phyloP scores from a whole-genome alignment of 1,140 invertebrate genomes.

The Arion vulgaris region DNA sequence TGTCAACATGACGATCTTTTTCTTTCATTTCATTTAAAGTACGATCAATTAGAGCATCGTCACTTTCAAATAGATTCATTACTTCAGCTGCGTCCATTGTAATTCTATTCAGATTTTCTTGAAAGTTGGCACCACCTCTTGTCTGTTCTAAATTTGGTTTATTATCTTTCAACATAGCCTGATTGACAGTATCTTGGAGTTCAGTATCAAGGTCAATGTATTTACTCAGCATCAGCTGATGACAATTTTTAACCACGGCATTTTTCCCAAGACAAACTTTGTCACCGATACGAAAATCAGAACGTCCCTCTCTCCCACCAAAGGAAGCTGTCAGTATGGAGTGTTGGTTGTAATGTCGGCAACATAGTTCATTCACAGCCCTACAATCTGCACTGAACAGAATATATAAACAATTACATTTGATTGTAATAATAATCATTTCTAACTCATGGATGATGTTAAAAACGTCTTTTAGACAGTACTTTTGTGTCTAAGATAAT shows the following conservation, averaged over 20 bases:
- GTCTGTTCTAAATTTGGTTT: background rate
- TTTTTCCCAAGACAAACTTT: slow-evolving; percentile 67
- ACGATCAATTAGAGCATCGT: background rate
- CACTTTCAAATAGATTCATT: background rate
- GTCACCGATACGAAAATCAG: slow-evolving; percentile 55
- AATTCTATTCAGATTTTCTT: background rate
- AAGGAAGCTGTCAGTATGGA: slow-evolving; percentile 4
- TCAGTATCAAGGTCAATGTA: slow-evolving; percentile 5
- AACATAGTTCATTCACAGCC: slow-evolving; percentile 65
- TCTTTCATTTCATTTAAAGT: slow-evolving; percentile 13
- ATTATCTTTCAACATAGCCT: background rate
- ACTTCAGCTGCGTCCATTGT: background rate
- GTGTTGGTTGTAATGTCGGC: slow-evolving; percentile 60
- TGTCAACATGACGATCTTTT: background rate
- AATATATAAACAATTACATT: background rate
- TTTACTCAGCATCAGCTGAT: slow-evolving; percentile 7
- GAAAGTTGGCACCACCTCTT: background rate
- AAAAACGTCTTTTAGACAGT: no score
- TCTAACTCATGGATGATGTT: no score
- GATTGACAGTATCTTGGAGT: slow-evolving; percentile 22
- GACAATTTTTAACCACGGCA: slow-evolving; percentile 47
- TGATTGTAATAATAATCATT: no score
- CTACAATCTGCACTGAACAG: slow-evolving; percentile 57
- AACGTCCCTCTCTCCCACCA: slow-evolving; percentile 20
- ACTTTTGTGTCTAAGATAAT: no score